phyloP scores from a whole-genome alignment of 2,113 vertebrate genomes.

The Rhombomys opimus region DNA sequence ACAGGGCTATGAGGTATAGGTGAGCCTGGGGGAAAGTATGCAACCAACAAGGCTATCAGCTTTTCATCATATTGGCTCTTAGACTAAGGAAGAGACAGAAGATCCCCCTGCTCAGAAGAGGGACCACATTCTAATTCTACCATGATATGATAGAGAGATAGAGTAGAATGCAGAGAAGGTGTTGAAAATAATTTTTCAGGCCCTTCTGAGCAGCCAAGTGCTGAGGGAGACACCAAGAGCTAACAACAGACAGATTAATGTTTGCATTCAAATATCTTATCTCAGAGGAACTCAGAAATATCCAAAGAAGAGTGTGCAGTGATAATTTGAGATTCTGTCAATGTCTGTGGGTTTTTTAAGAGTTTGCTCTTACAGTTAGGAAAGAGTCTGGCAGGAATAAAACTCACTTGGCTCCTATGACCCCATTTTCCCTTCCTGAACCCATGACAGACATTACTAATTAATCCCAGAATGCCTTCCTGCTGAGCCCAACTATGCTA shows the following conservation, averaged over 20 bases:
- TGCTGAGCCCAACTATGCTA: not conserved
- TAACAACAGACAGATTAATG: not conserved
- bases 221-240: not conserved
- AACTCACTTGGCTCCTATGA: not conserved
- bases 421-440: not conserved
- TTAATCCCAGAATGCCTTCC: not conserved
- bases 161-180: not conserved
- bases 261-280: not conserved
- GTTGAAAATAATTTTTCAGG: slow-evolving; percentile 6
- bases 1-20: not conserved
- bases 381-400: slow-evolving; percentile 3
- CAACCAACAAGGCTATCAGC: not conserved
- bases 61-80: not conserved
- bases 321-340: not conserved
- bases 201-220: not conserved
- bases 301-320: not conserved
- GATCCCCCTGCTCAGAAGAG: not conserved
- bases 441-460: not conserved
- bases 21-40: not conserved
- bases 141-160: not conserved
- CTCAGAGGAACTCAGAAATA: not conserved
- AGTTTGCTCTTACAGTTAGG: not conserved
- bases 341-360: not conserved
- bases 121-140: not conserved
- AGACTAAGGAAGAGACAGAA: not conserved